These are phyloP conservation scores for Shinisaurus crocodilurus DNA, from an alignment of 2,113 vertebrate genomes.

Conservation along the genomic window DNA sequence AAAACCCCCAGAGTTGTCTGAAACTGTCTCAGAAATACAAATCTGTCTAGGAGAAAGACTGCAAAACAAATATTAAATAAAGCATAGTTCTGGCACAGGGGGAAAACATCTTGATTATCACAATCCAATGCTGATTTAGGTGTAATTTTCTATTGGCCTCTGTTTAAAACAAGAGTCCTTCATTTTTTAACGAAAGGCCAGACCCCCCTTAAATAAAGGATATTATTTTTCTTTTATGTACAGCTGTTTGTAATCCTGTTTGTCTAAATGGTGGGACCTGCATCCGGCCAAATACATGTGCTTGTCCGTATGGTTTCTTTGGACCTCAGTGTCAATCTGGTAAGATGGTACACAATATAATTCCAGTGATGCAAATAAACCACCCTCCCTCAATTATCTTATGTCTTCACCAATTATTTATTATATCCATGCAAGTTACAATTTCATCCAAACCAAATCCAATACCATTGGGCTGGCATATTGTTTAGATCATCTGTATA, in stretches of 20 bases:
- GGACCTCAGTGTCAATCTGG: constrained; percentile 81
- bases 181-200: not conserved
- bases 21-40: not conserved
- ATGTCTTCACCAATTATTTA: not conserved
- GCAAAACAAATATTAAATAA: not conserved
- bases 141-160: not conserved
- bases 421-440: constrained; percentile 16
- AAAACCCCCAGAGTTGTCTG: not conserved
- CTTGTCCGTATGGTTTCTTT: constrained; percentile 77
- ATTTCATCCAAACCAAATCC: not conserved
- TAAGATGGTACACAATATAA: constrained; percentile 62
- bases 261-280: constrained; percentile 85
- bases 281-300: constrained; percentile 77
- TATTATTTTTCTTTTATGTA: not conserved
- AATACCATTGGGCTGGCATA: not conserved
- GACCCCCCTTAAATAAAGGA: not conserved
- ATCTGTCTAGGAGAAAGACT: not conserved
- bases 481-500: not conserved
- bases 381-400: not conserved
- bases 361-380: constrained; percentile 37
- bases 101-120: too few species aligned
- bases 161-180: not conserved
- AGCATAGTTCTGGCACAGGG: not conserved
- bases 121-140: not conserved
- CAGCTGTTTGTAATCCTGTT: constrained; percentile 83